These are phyloP conservation scores for Perdita meconis DNA, from an alignment of 2,888 invertebrate genomes.

Conservation along the genomic window DNA sequence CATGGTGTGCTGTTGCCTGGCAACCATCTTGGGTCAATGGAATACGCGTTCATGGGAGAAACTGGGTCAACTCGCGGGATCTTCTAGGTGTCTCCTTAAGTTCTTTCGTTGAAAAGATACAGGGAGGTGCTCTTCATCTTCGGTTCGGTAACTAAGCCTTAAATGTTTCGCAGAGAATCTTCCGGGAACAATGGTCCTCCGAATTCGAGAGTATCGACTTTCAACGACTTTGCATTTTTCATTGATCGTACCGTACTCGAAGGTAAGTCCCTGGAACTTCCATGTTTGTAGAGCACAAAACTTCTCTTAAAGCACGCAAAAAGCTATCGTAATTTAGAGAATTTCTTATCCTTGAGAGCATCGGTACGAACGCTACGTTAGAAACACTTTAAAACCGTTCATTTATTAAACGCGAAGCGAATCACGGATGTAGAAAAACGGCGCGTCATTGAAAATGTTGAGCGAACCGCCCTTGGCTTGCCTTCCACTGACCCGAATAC, in stretches of 20 bases:
- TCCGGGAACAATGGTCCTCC: not conserved
- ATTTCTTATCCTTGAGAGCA: no score
- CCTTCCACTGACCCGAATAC: conserved; percentile 78
- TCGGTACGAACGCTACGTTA: no score
- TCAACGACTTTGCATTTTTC: not conserved
- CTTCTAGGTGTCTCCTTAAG: conserved; percentile 58
- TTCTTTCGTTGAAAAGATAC: conserved; percentile 39
- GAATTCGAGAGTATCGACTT: not conserved
- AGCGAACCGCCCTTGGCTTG: conserved; percentile 74
- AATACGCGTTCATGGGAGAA: conserved; percentile 74
- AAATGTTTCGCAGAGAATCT: not conserved
- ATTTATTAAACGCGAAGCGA: not conserved
- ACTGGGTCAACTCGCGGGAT: conserved; percentile 76
- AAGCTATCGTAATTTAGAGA: no score
- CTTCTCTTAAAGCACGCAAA: not conserved
- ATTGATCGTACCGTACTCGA: not conserved
- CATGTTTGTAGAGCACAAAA: no score
- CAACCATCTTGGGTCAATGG: conserved; percentile 79
- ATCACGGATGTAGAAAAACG: conserved; percentile 31
- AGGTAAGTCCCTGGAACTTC: conserved; percentile 22
- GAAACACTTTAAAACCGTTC: not conserved
- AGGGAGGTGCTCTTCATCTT: not conserved
- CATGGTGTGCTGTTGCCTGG: conserved; percentile 76
- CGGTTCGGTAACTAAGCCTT: conserved; percentile 10
- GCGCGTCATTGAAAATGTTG: conserved; percentile 52